Percentiles rank a stretch among this genome's conserved stretches.
Conservation (phyloP, 2,888 invertebrate genomes). For the Phrixothrix hirtus region DNA sequence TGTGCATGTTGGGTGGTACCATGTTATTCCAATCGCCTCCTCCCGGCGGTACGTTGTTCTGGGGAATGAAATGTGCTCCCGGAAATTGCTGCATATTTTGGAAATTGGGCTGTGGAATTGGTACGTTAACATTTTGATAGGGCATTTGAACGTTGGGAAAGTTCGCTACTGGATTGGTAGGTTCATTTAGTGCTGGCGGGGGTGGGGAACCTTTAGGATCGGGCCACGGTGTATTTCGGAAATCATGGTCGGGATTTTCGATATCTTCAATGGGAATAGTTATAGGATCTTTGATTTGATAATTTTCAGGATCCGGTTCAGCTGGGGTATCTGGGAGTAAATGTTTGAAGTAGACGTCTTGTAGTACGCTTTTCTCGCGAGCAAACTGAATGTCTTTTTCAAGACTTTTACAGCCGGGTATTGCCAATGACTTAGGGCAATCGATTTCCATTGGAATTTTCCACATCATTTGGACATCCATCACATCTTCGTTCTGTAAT, state of each 20-base stretch:
- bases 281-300: conserved; percentile 75
- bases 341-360: conserved; percentile 78
- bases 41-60: conserved; percentile 37
- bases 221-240: conserved; percentile 79
- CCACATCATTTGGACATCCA: conserved; percentile 84
- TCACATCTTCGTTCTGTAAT: conserved; percentile 73
- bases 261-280: conserved; percentile 89
- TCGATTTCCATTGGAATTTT: conserved; percentile 71
- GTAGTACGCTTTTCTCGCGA: conserved; percentile 81
- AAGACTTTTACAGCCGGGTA: conserved; percentile 77
- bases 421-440: conserved; percentile 66
- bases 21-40: conserved; percentile 56
- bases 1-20: conserved; percentile 42
- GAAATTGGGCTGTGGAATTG: conserved; percentile 22
- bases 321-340: conserved; percentile 85
- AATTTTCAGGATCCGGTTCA: conserved; percentile 85
- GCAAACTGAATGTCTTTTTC: conserved; percentile 87
- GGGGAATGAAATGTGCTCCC: conserved; percentile 46
- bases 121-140: conserved; percentile 24
- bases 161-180: conserved; percentile 41
- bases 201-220: conserved; percentile 75
- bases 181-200: too few species aligned
- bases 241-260: conserved; percentile 82
- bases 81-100: conserved; percentile 50
- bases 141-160: conserved; percentile 43